Evolutionary conservation across 1,140 invertebrate genomes (phyloP), one percentile per base, ranked within the genome.

Genomic region (Pachypsylla venusta): DNA sequence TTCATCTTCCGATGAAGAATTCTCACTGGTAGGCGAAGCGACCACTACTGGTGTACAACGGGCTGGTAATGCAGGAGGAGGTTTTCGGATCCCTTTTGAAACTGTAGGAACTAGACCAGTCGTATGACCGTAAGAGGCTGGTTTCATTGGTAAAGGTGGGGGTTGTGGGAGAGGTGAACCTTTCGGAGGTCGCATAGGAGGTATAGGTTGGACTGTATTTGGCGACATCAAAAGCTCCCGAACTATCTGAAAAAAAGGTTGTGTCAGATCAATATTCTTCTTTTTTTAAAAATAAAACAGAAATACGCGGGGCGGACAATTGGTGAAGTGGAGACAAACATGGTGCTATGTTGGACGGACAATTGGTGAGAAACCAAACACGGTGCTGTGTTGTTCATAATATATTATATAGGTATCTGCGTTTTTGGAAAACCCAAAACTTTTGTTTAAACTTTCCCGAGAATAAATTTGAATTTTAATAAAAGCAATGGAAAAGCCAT

Each of bases 161-260:
- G 61, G 63, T 54, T 59, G 64, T 35, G 24, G 64, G 30, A 35
- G 53, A 25, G 60, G 61, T 20, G 59, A 61, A 28, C 56, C 40
- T 54, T 60, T 64, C 59, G 63, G 62, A 42, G 62, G 64, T 53
- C 61, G 62, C 14, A 54, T 27, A 39, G 65, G 62, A 16, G 62
- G 64, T 19, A 48, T 48, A 48, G 42, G 42, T 48, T 48, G 42
- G 22, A 48, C 42, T n/a, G 42, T 48, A 19, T 48, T 48, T 3
- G 42, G 42, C n/a, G 42, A 48, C 57, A 61, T 59, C 58, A 63
- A 62, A 60, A 63, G 58, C 66, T 68, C 67, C 65, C 66, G 67
- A 65, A 68, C 67, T 69, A 62, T 68, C 68, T 69, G 68, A 64
- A 67, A 62, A 64, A 68, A 63, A 57, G 61, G 57, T 40, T 57